A percentile compares a stretch with the other conserved stretches of the same genome.
phyloP scores from a whole-genome alignment of 2,797 vertebrate genomes.

The Percopsis omiscomaycus region DNA sequence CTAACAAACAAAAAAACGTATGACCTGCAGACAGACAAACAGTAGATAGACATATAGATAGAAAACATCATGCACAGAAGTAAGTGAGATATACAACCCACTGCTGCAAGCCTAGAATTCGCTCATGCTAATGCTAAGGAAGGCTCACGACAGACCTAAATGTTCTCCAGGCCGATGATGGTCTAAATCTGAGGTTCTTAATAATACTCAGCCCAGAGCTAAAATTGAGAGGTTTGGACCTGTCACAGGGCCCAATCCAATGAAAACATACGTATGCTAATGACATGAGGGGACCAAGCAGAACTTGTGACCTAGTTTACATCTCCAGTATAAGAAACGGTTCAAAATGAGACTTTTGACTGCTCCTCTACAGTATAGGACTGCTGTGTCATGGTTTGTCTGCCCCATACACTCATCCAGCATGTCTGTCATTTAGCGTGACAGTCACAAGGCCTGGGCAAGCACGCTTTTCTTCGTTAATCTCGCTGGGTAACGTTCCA shows the following conservation, averaged over 20 bases:
- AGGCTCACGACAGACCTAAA: constrained; percentile 35
- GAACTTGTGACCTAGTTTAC: constrained; percentile 29
- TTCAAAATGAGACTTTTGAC: constrained; percentile 31
- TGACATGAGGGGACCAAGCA: constrained; percentile 22
- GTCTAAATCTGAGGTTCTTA: constrained; percentile 13
- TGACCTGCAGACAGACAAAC: not conserved
- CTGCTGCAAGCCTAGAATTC: too few species aligned
- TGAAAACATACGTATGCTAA: constrained; percentile 23
- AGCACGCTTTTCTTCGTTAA: constrained; percentile 60
- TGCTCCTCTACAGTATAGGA: constrained; percentile 44
- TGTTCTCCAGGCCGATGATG: constrained; percentile 20
- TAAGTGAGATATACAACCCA: too few species aligned
- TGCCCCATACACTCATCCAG: constrained; percentile 42
- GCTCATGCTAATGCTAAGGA: constrained; percentile 4
- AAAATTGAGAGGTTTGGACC: constrained; percentile 5
- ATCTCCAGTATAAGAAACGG: constrained; percentile 26
- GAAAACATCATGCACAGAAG: not conserved
- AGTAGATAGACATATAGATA: not conserved
- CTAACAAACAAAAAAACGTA: not conserved
- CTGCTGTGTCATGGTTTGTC: constrained; percentile 46
- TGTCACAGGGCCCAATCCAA: constrained; percentile 24
- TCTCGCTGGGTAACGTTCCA: constrained; percentile 60
- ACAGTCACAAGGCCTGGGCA: constrained; percentile 53
- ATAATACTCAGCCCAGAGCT: constrained; percentile 21
- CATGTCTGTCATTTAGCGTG: constrained; percentile 54